A percentile compares a stretch with the other conserved stretches of the same genome.
These are phyloP conservation scores for Chelmon rostratus DNA, from an alignment of 2,797 vertebrate species.

Conservation along the genomic window DNA sequence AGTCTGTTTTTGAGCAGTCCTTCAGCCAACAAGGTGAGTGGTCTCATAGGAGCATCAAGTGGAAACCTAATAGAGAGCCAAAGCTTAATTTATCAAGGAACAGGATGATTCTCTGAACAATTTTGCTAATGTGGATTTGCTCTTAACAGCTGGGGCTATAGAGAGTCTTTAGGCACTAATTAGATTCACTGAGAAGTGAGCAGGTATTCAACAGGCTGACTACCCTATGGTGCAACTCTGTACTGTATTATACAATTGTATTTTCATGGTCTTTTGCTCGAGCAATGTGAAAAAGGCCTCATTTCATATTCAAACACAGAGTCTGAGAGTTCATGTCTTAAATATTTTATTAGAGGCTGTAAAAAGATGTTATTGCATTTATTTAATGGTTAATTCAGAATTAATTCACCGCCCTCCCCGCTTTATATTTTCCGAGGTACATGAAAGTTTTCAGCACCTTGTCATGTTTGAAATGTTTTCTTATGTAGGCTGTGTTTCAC, in stretches of 20 bases:
- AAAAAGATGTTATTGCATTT: slow-evolving; percentile 50
- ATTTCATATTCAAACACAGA: slow-evolving; percentile 52
- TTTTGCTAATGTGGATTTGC: slow-evolving; percentile 69
- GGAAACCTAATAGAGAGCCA: slow-evolving; percentile 58
- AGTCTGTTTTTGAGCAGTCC: slow-evolving; percentile 95
- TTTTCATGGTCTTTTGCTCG: slow-evolving; percentile 47
- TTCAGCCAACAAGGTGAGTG: slow-evolving; percentile 93
- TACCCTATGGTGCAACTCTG: slow-evolving; percentile 49
- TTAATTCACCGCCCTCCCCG: slow-evolving; percentile 4
- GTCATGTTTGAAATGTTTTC: slow-evolving; percentile 43
- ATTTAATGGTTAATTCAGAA: slow-evolving; percentile 33
- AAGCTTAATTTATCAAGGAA: slow-evolving; percentile 62
- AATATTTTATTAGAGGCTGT: slow-evolving; percentile 63
- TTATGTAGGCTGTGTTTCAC: slow-evolving; percentile 41
- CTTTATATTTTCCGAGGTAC: slow-evolving; percentile 38
- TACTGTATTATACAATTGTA: slow-evolving; percentile 17
- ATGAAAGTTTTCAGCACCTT: slow-evolving; percentile 34
- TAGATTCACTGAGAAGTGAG: slow-evolving; percentile 59
- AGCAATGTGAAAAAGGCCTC: slow-evolving; percentile 30
- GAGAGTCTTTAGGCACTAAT: slow-evolving; percentile 72
- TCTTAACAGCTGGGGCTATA: slow-evolving; percentile 60
- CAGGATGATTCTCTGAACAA: slow-evolving; percentile 58
- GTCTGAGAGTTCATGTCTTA: slow-evolving; percentile 45
- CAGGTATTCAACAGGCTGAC: slow-evolving; percentile 65
- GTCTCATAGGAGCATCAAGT: slow-evolving; percentile 54